phyloP scores from a whole-genome alignment of 2,113 vertebrate species.

The Fulmarus glacialis region DNA sequence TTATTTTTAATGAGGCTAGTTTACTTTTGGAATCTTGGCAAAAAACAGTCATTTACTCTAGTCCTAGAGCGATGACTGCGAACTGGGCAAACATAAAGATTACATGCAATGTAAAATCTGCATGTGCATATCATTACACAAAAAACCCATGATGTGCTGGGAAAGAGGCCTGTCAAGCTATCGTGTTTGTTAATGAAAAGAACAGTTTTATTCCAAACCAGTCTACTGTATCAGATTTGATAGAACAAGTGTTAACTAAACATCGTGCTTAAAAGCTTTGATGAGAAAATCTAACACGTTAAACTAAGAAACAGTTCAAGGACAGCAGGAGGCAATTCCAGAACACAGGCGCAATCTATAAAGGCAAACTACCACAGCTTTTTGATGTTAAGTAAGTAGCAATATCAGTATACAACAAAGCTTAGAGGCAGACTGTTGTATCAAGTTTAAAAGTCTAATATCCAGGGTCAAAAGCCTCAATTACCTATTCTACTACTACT shows the following conservation, averaged over 20 bases:
- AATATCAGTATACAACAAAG: slow-evolving; percentile 78
- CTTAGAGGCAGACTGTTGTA: slow-evolving; percentile 69
- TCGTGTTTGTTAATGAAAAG: slow-evolving; percentile 49
- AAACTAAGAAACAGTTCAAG: slow-evolving; percentile 71
- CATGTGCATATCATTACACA: slow-evolving; percentile 60
- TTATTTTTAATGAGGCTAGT: slow-evolving; percentile 72
- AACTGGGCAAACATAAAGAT: slow-evolving; percentile 59
- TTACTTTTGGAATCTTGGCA: slow-evolving; percentile 66
- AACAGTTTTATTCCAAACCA: slow-evolving; percentile 57
- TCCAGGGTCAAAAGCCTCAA: slow-evolving; percentile 66
- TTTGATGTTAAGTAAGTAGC: slow-evolving; percentile 78
- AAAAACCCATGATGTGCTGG: slow-evolving; percentile 10
- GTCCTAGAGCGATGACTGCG: slow-evolving; percentile 62
- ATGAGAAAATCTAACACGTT: slow-evolving; percentile 75
- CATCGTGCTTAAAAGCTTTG: slow-evolving; percentile 65
- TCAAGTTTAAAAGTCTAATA: slow-evolving; percentile 79
- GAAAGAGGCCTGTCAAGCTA: slow-evolving; percentile 30
- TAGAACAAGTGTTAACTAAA: slow-evolving; percentile 65
- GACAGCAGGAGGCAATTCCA: slow-evolving; percentile 79
- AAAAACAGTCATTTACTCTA: slow-evolving; percentile 62
- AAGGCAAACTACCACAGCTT: slow-evolving; percentile 76
- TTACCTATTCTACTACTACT: slow-evolving; percentile 48
- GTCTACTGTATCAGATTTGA: slow-evolving; percentile 62
- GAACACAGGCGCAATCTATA: slow-evolving; percentile 75
- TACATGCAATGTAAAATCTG: slow-evolving; percentile 65